A percentile compares a stretch with the other conserved stretches of the same genome.
Evolutionary conservation across 2,888 invertebrate species (phyloP).

Genomic region (Desoria tigrina): DNA sequence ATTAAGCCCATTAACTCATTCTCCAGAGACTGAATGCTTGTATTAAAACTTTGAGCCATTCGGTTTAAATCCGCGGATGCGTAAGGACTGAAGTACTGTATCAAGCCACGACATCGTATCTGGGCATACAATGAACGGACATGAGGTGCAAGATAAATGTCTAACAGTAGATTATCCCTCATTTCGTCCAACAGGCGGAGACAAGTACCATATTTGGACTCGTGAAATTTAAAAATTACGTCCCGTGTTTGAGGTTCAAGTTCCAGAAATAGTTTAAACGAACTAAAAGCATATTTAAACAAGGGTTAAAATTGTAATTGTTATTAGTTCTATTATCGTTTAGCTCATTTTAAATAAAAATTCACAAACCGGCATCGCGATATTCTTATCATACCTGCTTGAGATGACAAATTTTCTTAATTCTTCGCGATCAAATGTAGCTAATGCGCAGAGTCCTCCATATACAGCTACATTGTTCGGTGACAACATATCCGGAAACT

Average conservation of each 20-base stretch:
- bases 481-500: slow-evolving; percentile 93
- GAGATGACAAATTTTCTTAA: slow-evolving; percentile 90
- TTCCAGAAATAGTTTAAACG: slow-evolving; percentile 95
- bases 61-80: slow-evolving; percentile 92
- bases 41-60: slow-evolving; percentile 95
- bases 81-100: slow-evolving; percentile 96
- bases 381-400: slow-evolving; percentile 59
- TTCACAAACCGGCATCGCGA: slow-evolving; percentile 12
- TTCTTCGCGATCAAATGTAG: slow-evolving; percentile 93
- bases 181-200: slow-evolving; percentile 90
- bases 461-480: slow-evolving; percentile 97
- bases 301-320: no score
- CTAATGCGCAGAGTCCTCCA: slow-evolving; percentile 94
- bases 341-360: no score
- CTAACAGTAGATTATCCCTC: slow-evolving; percentile 87
- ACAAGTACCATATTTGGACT: slow-evolving; percentile 96
- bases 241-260: slow-evolving; percentile 95
- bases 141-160: slow-evolving; percentile 97
- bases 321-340: no score
- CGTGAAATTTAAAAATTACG: slow-evolving; percentile 96
- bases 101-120: slow-evolving; percentile 92
- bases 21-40: slow-evolving; percentile 84
- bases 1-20: slow-evolving; percentile 96
- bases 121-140: slow-evolving; percentile 87
- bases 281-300: no score